Conservation (phyloP, 2,888 invertebrate species). For the Acanthopleura granulata region DNA sequence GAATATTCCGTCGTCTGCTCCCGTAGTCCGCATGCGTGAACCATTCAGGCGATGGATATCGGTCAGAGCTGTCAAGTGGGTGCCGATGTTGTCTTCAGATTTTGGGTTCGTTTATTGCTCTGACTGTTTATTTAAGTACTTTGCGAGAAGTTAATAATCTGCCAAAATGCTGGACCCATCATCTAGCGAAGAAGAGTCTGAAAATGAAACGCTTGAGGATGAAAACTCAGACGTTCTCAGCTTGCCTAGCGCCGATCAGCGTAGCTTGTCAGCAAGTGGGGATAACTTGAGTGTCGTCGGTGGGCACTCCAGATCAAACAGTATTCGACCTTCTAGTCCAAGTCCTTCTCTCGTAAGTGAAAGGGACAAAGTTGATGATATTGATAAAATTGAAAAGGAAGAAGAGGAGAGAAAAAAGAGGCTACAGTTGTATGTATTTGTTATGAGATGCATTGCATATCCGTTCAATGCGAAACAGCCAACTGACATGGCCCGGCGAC, state of each 20-base stretch:
- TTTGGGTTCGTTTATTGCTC: slow-evolving; percentile 2
- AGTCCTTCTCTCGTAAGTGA: slow-evolving; percentile 93
- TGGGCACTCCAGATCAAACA: slow-evolving; percentile 69
- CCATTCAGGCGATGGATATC: slow-evolving; percentile 22
- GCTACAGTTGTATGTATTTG: slow-evolving; percentile 97
- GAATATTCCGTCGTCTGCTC: slow-evolving; percentile 38
- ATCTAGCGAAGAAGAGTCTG: slow-evolving; percentile 95
- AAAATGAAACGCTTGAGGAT: slow-evolving; percentile 82
- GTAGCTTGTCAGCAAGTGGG: slow-evolving; percentile 67
- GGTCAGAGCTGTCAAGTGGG: slow-evolving; percentile 20
- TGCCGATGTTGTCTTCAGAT: background rate
- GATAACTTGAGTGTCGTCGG: slow-evolving; percentile 64
- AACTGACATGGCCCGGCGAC: slow-evolving; percentile 96
- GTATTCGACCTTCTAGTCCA: slow-evolving; percentile 87
- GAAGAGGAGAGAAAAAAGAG: slow-evolving; percentile 96
- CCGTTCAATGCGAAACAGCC: slow-evolving; percentile 99
- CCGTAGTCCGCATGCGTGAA: slow-evolving; percentile 32
- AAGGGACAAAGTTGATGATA: slow-evolving; percentile 73
- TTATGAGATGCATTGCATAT: slow-evolving; percentile 97
- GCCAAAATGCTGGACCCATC: slow-evolving; percentile 91
- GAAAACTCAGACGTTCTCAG: slow-evolving; percentile 67
- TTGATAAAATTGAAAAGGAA: slow-evolving; percentile 93
- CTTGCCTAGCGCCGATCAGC: slow-evolving; percentile 65
- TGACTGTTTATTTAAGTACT: background rate
- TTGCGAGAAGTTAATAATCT: background rate